Evolutionary conservation across 2,113 vertebrate species (phyloP), one percentile per base, ranked within the genome.

Genomic region (Engystomops pustulosus): DNA sequence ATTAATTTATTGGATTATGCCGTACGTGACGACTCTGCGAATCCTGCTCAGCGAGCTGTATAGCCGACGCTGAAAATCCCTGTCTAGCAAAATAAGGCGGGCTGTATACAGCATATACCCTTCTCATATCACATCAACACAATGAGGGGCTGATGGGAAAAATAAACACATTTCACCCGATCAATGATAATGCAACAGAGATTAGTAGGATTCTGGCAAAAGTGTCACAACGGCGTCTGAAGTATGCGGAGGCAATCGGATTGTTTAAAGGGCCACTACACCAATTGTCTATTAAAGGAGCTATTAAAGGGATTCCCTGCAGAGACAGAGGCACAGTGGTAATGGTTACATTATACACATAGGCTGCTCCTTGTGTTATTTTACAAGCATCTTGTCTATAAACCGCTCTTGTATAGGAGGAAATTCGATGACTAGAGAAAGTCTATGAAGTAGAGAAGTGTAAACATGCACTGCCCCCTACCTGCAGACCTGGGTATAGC

Each of bases 1-100:
- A 69, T 70, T 81, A 81, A 70, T 81, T 81, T 80, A 80, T 80
- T 80, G 78, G 58, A 80, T 80, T 80, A 68, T 68, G 38, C 62
- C 20, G 41, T 51, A 44, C 78, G 41, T 80, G 78, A 80, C 78
- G 44, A 80, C n/a, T n/a, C 60, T 67, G 51, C 11, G 30, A 25
- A 68, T 45, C 44, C 41, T 75, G 71, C 44, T 47, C 45, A 32
- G 12, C 51, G 36, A 70, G 36, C 68, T 70, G 68, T 41, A 25
- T 41, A 44, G 68, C 4, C 36, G 32, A 23, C 68, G 41, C 34
- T 2, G 36, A 70, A 38, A 70, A 70, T 44, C 68, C 67, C 38
- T 44, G 60, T 41, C 36, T 47, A 45, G 41, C 69, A 25, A 72
- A 72, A 44, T n/a, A 72, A 72, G 10, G 47, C 15, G 38, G 17